Evolutionary conservation across 2,888 invertebrate species (phyloP).

Genomic region (Phrixothrix hirtus): DNA sequence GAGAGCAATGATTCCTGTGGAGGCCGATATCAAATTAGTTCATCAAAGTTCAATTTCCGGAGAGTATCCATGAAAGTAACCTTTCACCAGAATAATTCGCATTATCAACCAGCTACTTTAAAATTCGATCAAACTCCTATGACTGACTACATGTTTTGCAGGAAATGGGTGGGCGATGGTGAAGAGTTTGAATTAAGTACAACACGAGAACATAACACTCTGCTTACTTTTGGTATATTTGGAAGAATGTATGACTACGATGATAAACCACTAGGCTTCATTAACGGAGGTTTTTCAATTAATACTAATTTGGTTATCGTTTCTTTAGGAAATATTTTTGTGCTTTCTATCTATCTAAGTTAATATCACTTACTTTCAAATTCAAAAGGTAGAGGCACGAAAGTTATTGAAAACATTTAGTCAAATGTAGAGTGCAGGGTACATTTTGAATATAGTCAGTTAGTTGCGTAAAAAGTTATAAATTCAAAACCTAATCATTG

Average conservation of each 20-base stretch:
- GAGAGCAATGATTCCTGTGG: constrained; percentile 33
- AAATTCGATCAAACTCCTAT: constrained; percentile 33
- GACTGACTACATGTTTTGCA: constrained; percentile 36
- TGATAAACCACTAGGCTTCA: constrained; percentile 14
- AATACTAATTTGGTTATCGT: neutral
- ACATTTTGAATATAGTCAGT: no score
- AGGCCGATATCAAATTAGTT: constrained; percentile 8
- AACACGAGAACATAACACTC: constrained; percentile 24
- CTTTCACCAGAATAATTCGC: constrained; percentile 19
- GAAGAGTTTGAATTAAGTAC: constrained; percentile 32
- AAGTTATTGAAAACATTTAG: no score
- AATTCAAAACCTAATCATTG: no score
- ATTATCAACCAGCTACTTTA: constrained; percentile 35
- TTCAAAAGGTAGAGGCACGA: no score
- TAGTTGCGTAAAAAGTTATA: no score
- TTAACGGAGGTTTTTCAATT: neutral
- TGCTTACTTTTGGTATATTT: constrained; percentile 38
- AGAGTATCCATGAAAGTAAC: constrained; percentile 27
- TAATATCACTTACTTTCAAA: no score
- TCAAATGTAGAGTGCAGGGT: no score
- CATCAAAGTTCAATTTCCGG: constrained; percentile 20
- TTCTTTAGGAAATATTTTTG: neutral
- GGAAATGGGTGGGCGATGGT: constrained; percentile 14
- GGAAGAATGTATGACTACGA: constrained; percentile 36
- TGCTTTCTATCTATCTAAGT: no score